Conservation (phyloP, 1,140 invertebrate species). For the Papilio polytes region DNA sequence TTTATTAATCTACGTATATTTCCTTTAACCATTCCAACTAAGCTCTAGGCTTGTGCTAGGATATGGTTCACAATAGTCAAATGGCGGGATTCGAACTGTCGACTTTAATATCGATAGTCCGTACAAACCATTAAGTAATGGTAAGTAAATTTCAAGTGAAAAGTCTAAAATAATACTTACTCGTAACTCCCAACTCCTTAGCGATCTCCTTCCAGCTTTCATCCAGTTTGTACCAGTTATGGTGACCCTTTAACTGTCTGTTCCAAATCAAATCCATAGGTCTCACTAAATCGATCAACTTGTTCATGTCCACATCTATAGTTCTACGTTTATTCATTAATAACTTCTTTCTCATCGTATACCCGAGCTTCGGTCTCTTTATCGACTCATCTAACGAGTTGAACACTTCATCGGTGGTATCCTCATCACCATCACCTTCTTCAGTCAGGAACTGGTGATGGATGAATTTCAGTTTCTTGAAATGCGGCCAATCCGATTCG, state of each 20-base stretch:
- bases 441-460: constrained; percentile 76
- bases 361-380: constrained; percentile 73
- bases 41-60: too few species aligned
- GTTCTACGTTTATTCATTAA: constrained; percentile 74
- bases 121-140: too few species aligned
- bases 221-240: constrained; percentile 79
- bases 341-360: constrained; percentile 77
- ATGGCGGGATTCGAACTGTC: too few species aligned
- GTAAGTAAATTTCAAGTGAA: too few species aligned
- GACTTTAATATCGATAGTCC: too few species aligned
- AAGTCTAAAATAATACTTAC: constrained; percentile 58
- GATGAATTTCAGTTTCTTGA: constrained; percentile 74
- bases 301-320: constrained; percentile 77
- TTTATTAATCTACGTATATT: too few species aligned
- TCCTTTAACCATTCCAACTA: too few species aligned
- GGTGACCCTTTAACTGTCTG: constrained; percentile 74
- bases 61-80: too few species aligned
- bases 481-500: constrained; percentile 77
- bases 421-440: constrained; percentile 73
- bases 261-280: constrained; percentile 77
- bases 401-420: constrained; percentile 71
- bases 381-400: constrained; percentile 74
- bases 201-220: constrained; percentile 79
- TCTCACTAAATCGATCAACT: constrained; percentile 71
- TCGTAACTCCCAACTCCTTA: constrained; percentile 69